phyloP scores from a whole-genome alignment of 2,113 vertebrate species.

The Sturnira hondurensis region DNA sequence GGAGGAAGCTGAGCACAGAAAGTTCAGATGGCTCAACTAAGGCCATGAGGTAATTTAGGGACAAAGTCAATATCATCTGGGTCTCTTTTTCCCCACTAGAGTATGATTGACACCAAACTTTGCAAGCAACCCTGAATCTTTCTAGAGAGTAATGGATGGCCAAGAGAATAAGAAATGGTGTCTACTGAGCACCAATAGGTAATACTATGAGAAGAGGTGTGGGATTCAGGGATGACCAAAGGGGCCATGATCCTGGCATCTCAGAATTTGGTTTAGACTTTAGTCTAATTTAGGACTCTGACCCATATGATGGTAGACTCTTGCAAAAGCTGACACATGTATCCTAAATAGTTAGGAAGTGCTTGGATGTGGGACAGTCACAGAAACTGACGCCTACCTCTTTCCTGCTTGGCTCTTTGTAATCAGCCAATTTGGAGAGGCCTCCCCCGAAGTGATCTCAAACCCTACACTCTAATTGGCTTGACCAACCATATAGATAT shows the following conservation, averaged over 20 bases:
- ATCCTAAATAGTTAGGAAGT: not conserved
- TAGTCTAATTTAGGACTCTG: not conserved
- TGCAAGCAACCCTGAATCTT: not conserved
- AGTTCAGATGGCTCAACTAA: not conserved
- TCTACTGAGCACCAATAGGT: not conserved
- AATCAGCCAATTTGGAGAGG: not conserved
- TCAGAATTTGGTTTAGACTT: not conserved
- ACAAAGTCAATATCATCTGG: not conserved
- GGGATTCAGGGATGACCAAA: not conserved
- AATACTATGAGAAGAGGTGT: not conserved
- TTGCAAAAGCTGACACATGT: not conserved
- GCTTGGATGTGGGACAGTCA: not conserved
- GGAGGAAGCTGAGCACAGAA: not conserved
- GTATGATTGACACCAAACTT: not conserved
- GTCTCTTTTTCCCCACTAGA: not conserved
- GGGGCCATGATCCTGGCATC: not conserved
- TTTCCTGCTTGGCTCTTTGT: not conserved
- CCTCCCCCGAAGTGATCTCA: not conserved
- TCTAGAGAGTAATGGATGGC: not conserved
- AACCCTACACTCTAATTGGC: not conserved
- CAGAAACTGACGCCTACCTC: not conserved
- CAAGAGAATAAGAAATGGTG: not conserved
- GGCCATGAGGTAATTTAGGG: not conserved
- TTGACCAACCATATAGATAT: not conserved
- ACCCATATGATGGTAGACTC: not conserved